Evolutionary conservation across 1,140 invertebrate genomes (phyloP).

Genomic region (Drosophila punjabiensis): DNA sequence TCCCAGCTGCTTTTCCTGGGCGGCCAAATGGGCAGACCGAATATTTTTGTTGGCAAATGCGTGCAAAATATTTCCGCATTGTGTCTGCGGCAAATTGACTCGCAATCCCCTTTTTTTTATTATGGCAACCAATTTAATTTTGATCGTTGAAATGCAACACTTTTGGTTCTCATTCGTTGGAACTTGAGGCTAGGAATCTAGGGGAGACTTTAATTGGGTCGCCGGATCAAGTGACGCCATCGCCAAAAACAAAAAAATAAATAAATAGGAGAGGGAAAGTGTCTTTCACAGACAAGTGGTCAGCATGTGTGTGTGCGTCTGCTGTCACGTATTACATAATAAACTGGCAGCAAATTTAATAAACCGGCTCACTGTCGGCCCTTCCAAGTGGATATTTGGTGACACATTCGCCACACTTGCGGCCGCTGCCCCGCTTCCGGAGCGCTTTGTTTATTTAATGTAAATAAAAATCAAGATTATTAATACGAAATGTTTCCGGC

Average conservation of each 20-base stretch:
- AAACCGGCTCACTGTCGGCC: slow-evolving; percentile 48
- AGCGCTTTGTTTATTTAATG: slow-evolving; percentile 79
- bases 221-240: slow-evolving; percentile 69
- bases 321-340: slow-evolving; percentile 80
- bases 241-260: slow-evolving; percentile 49
- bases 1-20: slow-evolving; percentile 46
- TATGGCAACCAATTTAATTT: slow-evolving; percentile 74
- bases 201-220: slow-evolving; percentile 65
- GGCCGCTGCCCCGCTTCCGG: slow-evolving; percentile 23
- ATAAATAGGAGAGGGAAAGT: slow-evolving; percentile 11
- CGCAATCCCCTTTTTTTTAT: slow-evolving; percentile 13
- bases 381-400: slow-evolving; percentile 63
- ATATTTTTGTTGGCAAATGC: slow-evolving; percentile 49
- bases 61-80: slow-evolving; percentile 69
- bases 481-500: slow-evolving; percentile 66
- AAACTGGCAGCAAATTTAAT: slow-evolving; percentile 81
- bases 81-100: slow-evolving; percentile 44
- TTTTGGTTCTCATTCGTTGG: slow-evolving; percentile 1
- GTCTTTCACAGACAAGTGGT: neutral
- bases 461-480: slow-evolving; percentile 83
- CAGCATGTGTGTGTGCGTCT: slow-evolving; percentile 31
- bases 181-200: slow-evolving; percentile 16
- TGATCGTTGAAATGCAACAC: slow-evolving; percentile 72
- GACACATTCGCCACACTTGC: slow-evolving; percentile 74
- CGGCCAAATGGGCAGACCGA: slow-evolving; percentile 20